phyloP scores from a whole-genome alignment of 2,888 invertebrate genomes.

The Anaspis maculata region DNA sequence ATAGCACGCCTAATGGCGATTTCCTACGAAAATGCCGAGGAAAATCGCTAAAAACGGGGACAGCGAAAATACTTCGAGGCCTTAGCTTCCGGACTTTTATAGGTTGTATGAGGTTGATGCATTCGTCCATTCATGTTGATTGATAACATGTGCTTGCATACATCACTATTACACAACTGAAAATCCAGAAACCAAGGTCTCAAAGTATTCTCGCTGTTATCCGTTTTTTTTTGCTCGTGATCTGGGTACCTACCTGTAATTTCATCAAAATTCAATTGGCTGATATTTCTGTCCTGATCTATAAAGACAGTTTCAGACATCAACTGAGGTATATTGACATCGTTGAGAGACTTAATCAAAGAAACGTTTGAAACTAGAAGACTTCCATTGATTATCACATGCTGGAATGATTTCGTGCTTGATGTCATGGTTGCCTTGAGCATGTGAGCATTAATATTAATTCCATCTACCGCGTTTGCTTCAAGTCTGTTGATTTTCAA shows the following conservation, averaged over 20 bases:
- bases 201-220: background rate
- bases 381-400: background rate
- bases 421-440: background rate
- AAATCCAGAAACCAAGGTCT: too few species aligned
- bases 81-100: background rate
- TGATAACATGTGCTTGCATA: too few species aligned
- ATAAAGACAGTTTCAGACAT: constrained; percentile 21
- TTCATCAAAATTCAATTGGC: constrained; percentile 20
- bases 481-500: constrained; percentile 23
- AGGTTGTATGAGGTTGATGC: too few species aligned
- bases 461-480: constrained; percentile 7
- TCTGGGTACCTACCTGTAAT: constrained; percentile 20
- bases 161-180: too few species aligned
- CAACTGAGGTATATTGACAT: constrained; percentile 19
- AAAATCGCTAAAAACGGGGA: constrained; percentile 1
- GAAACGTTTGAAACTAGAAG: background rate
- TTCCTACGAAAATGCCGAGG: too few species aligned
- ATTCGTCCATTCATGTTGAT: too few species aligned
- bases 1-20: too few species aligned
- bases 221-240: constrained; percentile 1
- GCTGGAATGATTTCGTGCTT: background rate
- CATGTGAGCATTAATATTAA: background rate
- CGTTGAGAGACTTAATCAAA: constrained; percentile 20
- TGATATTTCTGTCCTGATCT: constrained; percentile 10
- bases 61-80: too few species aligned